These are phyloP conservation scores for Nothura maculosa DNA, from an alignment of 2,797 vertebrate species.

Conservation along the genomic window DNA sequence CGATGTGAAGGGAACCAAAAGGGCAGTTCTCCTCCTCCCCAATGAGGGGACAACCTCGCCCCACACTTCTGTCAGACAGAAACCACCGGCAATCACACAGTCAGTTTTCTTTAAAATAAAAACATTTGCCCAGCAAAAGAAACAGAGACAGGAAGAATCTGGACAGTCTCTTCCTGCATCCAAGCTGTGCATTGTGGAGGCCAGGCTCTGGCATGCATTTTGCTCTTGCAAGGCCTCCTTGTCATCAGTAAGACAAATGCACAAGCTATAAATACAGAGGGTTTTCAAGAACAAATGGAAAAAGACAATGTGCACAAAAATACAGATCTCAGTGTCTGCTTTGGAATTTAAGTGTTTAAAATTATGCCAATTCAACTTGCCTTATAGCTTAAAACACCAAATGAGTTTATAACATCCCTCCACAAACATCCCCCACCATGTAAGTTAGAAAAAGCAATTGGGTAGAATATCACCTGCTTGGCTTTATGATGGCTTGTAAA, in stretches of 20 bases:
- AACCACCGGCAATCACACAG: neutral
- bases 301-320: neutral
- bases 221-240: neutral
- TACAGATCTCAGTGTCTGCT: neutral
- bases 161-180: neutral
- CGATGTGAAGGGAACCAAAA: neutral
- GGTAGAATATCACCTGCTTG: neutral
- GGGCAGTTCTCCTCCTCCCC: neutral
- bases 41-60: neutral
- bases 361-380: neutral
- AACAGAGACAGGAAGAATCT: neutral
- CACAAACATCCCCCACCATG: accelerated
- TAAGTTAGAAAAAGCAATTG: neutral
- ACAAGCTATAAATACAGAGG: neutral
- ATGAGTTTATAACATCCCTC: neutral
- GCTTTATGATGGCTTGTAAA: neutral
- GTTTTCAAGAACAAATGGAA: neutral
- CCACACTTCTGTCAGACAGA: accelerated
- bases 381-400: neutral
- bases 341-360: neutral
- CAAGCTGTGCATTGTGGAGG: neutral
- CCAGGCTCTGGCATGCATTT: neutral
- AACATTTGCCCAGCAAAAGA: neutral
- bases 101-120: neutral
- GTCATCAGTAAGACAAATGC: neutral